Base-by-base conservation (phyloP, 37 sponge, comb jelly and placozoan genomes). In the Cladorhizidae sp. region DNA sequence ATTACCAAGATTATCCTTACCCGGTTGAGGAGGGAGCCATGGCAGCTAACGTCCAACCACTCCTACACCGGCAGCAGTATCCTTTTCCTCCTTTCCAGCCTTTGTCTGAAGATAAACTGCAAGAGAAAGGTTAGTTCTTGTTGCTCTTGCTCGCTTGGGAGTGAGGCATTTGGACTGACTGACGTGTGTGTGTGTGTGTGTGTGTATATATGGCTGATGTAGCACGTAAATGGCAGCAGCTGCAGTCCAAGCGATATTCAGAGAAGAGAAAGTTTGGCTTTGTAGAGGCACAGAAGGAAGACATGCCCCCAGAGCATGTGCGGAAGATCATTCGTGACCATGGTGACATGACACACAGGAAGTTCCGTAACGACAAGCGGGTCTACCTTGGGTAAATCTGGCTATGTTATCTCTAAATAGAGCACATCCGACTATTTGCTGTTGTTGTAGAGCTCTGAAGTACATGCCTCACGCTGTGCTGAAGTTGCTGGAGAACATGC, bases 391-490 rank as follows among this genome's bases (percentile, higher is more conserved):
- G 99, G 96, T 95, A 52, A 83, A 90, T 70, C 1, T 9, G 49
- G 5, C 8, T 45, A 9, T 45, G 49, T 45, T 5, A n/a, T 32
- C 32, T 65, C 67, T 33, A 65, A 65, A 65, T 65, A 65, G 31
- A 35, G 67, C 32, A 18, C 72, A 71, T 20, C 50, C 38, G 64
- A 0, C n/a, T 54, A 23, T 7, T 35, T 25, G 35, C 7, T 50
- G 23, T 15, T 72, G 7, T 32, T 59, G 15, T 81, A 95, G 96
- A 12, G 96, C 99, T 18, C 84, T 98, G 56, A 98, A 98, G 85
- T 98, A 98, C 87, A 98, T 98, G 95, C 99, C 99, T 26, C 99
- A 98, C 76, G 99, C 99, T n/a, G 90, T 98, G 45, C 63, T 96
- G 80, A 98, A 98, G 80, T 88, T 98, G 28, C 82, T 98, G 76